Evolutionary conservation across 2,797 vertebrate species (phyloP).

Genomic region (Picus viridis): DNA sequence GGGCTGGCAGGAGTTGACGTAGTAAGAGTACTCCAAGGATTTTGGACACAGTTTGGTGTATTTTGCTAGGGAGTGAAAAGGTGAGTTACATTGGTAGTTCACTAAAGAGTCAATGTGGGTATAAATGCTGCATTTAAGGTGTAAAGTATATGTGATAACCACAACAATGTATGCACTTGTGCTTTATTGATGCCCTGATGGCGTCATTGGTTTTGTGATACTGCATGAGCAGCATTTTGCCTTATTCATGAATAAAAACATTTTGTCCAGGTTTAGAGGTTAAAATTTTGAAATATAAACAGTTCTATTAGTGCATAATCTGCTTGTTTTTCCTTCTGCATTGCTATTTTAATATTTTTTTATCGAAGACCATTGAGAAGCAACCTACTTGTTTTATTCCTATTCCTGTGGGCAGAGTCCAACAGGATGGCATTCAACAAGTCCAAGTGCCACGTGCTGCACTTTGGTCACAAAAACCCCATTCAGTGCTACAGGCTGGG

Average conservation of each 20-base stretch:
- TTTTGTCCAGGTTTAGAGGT: background rate
- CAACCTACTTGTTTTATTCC: background rate
- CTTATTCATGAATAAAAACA: background rate
- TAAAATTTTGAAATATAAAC: background rate
- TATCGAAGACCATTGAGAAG: background rate
- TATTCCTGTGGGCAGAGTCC: background rate
- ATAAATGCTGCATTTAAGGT: background rate
- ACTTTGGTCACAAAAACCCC: too few species aligned
- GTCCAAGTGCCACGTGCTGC: too few species aligned
- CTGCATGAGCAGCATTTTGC: background rate
- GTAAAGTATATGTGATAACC: background rate
- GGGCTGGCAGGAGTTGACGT: conserved; percentile 75
- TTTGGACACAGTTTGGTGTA: conserved; percentile 81
- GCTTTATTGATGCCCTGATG: background rate
- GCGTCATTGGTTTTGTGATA: background rate
- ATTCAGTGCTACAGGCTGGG: too few species aligned
- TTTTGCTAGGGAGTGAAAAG: conserved; percentile 77
- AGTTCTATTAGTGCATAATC: background rate
- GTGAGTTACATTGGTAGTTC: background rate
- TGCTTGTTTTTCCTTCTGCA: background rate
- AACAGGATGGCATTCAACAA: too few species aligned
- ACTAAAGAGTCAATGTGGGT: background rate
- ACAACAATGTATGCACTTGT: background rate
- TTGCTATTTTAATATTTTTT: background rate
- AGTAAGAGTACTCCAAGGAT: conserved; percentile 81